Evolutionary conservation across 2,113 vertebrate species (phyloP), one percentile per base, ranked within the genome.

Genomic region (Cottus gobio): DNA sequence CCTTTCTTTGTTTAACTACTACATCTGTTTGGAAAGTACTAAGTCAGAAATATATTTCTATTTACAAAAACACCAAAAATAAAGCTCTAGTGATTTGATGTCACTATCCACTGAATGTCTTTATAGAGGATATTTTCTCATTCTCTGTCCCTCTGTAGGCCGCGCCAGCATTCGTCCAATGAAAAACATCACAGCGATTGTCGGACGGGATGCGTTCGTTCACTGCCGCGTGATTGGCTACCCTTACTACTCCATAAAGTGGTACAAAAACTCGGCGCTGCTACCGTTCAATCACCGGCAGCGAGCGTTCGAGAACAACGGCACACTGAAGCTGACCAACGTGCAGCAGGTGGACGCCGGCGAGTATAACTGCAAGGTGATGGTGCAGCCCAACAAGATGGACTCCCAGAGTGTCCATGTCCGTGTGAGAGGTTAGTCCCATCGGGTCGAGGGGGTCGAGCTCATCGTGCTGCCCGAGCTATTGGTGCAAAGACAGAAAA

Each of bases 111-210:
- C 86, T 84, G 87, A 90, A 91, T 90, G 79, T 87, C 92, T 94
- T 94, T 94, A 93, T 95, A 93, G 92, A 95, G 90, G 91, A 87
- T 58, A 72, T 75, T 87, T 82, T 84, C 90, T 94, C 91, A 80
- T 90, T 83, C 89, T 85, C 77, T 88, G 72, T 85, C 91, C 58
- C 31, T 67, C 88, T 92, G n/a, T 81, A 99, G 98, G 98, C 80
- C 96, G 96, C 46, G 98, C 98, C 81, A 99, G 96, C 91, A 99
- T 99, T 67, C 96, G 98, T 54, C 96, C 97, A 26, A 98, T 99
- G 98, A 99, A 97, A 94, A 99, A 99, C 82, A 97, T 99, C 93
- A 99, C 98, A 26, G 98, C 98, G 30, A 98, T 99, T 61, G 98
- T 97, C 0, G 98, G 98, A 13, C 94, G 98, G 79, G 98, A 99